A percentile compares a stretch with the other conserved stretches of the same genome.
phyloP scores from a whole-genome alignment of 1,140 invertebrate genomes.

The Ceratina australensis region DNA sequence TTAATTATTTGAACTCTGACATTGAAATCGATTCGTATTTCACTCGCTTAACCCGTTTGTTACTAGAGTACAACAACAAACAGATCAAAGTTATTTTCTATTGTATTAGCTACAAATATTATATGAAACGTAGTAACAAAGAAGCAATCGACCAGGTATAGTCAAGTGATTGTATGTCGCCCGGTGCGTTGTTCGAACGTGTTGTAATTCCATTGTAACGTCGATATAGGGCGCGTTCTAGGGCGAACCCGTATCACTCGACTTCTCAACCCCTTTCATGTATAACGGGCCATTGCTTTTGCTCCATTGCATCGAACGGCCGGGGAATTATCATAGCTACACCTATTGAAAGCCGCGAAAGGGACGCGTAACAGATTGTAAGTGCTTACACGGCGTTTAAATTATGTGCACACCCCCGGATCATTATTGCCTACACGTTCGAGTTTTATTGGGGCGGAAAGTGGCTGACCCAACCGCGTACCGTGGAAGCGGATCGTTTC shows the following conservation, averaged over 20 bases:
- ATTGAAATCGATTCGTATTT: no score
- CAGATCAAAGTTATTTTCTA: no score
- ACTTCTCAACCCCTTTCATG: not conserved
- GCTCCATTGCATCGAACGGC: conserved; percentile 7
- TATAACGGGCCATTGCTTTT: not conserved
- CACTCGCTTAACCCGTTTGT: no score
- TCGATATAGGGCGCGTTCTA: not conserved
- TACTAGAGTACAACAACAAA: no score
- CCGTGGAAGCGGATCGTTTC: not conserved
- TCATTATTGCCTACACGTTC: conserved; percentile 17
- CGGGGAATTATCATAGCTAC: not conserved
- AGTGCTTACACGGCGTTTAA: conserved; percentile 11
- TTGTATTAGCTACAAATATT: no score
- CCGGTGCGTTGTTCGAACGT: not conserved
- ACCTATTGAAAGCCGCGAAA: not conserved
- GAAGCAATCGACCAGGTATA: no score
- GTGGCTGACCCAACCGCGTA: not conserved
- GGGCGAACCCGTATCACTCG: not conserved
- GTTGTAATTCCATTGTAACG: not conserved
- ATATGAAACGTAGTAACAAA: no score
- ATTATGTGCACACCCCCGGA: not conserved
- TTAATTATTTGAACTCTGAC: no score
- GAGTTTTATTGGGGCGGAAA: conserved; percentile 22
- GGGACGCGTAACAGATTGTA: conserved; percentile 13
- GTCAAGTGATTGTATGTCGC: no score